These are phyloP conservation scores for Euspilapteryx auroguttella DNA, from an alignment of 2,888 invertebrate species.

Conservation along the genomic window DNA sequence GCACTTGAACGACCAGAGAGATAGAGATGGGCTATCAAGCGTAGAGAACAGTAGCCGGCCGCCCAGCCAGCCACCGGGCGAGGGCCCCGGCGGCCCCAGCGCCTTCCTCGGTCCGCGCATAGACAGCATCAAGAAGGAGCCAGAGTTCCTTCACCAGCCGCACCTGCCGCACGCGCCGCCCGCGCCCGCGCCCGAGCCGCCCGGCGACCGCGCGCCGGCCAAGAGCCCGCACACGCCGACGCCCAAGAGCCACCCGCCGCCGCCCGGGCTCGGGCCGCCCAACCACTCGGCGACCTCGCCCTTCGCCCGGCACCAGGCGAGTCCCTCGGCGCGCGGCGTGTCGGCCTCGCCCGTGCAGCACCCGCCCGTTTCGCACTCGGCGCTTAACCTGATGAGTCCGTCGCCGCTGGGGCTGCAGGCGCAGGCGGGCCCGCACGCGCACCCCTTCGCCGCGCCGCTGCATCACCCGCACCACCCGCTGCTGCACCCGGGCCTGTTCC, in stretches of 20 bases:
- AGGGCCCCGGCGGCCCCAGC: constrained; percentile 47
- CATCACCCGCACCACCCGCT: constrained; percentile 76
- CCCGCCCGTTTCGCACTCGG: constrained; percentile 61
- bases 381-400: constrained; percentile 64
- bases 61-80: constrained; percentile 49
- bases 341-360: constrained; percentile 51
- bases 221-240: constrained; percentile 57
- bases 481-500: constrained; percentile 66
- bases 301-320: constrained; percentile 49
- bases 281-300: constrained; percentile 45
- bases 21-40: constrained; percentile 47
- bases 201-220: constrained; percentile 54
- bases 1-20: constrained; percentile 34
- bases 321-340: constrained; percentile 43
- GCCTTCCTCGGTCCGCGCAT: constrained; percentile 67
- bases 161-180: constrained; percentile 54
- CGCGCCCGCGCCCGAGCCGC: constrained; percentile 40
- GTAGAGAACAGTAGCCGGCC: constrained; percentile 49
- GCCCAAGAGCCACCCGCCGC: constrained; percentile 48
- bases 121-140: constrained; percentile 76
- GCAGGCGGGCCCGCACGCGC: constrained; percentile 69
- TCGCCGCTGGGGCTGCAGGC: constrained; percentile 64
- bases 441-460: constrained; percentile 68
- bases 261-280: constrained; percentile 31
- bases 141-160: constrained; percentile 60